Base-by-base conservation (phyloP, 2,113 vertebrate genomes). In the Coreoperca whiteheadi region DNA sequence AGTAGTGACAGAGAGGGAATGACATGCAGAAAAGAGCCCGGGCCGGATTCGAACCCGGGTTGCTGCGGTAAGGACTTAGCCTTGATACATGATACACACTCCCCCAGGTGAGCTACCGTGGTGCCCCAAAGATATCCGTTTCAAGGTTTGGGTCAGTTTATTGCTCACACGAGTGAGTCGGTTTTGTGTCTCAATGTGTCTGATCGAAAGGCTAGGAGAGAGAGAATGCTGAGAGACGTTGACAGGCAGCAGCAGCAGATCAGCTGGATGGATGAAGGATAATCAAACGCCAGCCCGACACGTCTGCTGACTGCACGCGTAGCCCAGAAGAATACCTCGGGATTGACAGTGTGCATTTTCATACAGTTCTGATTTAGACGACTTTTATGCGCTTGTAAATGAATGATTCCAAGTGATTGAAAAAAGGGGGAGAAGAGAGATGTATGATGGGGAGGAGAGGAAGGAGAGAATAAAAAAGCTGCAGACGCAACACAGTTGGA, bases 401-500 rank as follows among this genome's bases (percentile, higher is more conserved):
- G 76, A 90, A 83, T 59, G 64, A 89, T 89, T 80, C 43, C 43
- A 70, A 84, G 91, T 81, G 74, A 87, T 81, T 72, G 54, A 14
- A 59, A 72, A 25, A 64, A 73, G 48, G 53, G 60, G 46, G 34
- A 46, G 61, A 50, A 39, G 41, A 59, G 28, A 39, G 61, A 37
- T 48, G n/a, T n/a, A 46, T 21, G n/a, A 37, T 28, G 63, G 25
- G n/a, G 61, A 57, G 37, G 12, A 48, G 51, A 67, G 79, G n/a
- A 43, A 32, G 59, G 39, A 64, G 41, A 60, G 64, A 39, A 23
- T 30, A 4, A 25, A 32, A 84, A 75, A 77, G 56, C 43, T 82
- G 80, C 57, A 87, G 82, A 87, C 23, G 48, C 37, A 74, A 65
- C 86, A 69, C 89, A 88, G 91, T 87, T 70, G 74, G 81, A 83